Evolutionary conservation across 2,888 invertebrate species (phyloP).

Genomic region (Diloba caeruleocephala): DNA sequence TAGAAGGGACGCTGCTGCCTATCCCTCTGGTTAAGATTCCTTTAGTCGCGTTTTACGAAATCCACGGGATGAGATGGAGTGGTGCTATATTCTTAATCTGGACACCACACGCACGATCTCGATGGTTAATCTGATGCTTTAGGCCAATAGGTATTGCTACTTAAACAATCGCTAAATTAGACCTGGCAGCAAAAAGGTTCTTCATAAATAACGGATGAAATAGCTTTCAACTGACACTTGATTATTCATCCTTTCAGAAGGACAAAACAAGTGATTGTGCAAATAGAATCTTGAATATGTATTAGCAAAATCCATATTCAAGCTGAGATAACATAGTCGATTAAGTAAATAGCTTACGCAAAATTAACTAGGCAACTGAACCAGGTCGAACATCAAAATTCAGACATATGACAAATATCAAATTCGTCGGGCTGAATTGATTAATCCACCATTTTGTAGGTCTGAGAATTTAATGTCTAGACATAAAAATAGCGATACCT

Average conservation of each 20-base stretch:
- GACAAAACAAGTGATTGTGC: conserved; percentile 46
- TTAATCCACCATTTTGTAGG: conserved; percentile 2
- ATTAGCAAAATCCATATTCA: conserved; percentile 51
- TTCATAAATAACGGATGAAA: neutral
- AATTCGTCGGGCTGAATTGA: neutral
- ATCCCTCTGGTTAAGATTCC: too few relatives aligned
- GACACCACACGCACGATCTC: too few relatives aligned
- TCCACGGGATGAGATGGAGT: too few relatives aligned
- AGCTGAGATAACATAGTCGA: conserved; percentile 40
- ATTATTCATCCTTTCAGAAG: conserved; percentile 30
- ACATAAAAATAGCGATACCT: too few relatives aligned
- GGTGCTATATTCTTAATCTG: too few relatives aligned
- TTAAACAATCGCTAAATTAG: too few relatives aligned
- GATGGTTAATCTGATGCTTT: too few relatives aligned
- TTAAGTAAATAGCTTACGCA: conserved; percentile 40
- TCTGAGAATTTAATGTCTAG: neutral
- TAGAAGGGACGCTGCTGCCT: too few relatives aligned
- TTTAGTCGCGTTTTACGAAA: too few relatives aligned
- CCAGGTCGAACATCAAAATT: conserved; percentile 1
- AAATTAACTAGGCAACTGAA: conserved; percentile 15
- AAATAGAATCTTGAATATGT: conserved; percentile 52
- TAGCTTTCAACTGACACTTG: conserved; percentile 8
- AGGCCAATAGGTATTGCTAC: too few relatives aligned
- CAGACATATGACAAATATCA: conserved; percentile 7
- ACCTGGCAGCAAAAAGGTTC: neutral